These are phyloP conservation scores for Ciona savignyi DNA, from an alignment of 23 tunicate species.

Conservation along the genomic window DNA sequence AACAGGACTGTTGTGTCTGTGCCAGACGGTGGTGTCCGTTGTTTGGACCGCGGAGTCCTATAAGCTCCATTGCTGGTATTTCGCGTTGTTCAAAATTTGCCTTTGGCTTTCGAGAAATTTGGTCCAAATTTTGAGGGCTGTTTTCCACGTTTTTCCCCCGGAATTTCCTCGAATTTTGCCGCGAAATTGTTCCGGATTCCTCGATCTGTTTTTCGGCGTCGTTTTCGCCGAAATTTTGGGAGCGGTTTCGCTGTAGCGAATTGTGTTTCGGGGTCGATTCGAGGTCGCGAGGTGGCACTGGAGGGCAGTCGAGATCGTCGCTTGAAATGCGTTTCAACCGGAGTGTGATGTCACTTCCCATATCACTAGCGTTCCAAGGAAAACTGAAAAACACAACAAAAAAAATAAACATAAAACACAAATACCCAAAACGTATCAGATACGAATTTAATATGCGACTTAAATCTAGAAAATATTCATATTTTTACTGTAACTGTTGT, in stretches of 20 bases:
- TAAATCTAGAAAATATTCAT: too few species aligned
- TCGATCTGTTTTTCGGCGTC: not conserved
- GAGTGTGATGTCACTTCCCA: conserved; percentile 47
- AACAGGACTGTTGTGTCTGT: conserved; percentile 30
- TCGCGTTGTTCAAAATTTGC: too few species aligned
- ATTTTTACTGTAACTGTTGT: too few species aligned
- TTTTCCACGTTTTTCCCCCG: not conserved
- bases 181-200: not conserved
- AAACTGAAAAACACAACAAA: conserved; percentile 55
- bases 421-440: too few species aligned
- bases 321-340: conserved; percentile 25
- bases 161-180: not conserved
- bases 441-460: too few species aligned
- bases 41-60: not conserved
- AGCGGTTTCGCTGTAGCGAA: not conserved
- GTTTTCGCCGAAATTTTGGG: not conserved
- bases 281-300: conserved; percentile 31
- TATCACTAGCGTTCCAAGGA: conserved; percentile 85
- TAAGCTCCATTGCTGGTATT: conserved; percentile 16
- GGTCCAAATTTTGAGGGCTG: too few species aligned
- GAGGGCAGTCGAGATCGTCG: conserved; percentile 33
- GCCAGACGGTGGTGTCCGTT: conserved; percentile 23
- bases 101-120: too few species aligned
- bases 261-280: not conserved
- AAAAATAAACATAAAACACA: too few species aligned